Evolutionary conservation across 35 echinoderm and acorn worm species (phyloP).

Genomic region (Amphiura filiformis): DNA sequence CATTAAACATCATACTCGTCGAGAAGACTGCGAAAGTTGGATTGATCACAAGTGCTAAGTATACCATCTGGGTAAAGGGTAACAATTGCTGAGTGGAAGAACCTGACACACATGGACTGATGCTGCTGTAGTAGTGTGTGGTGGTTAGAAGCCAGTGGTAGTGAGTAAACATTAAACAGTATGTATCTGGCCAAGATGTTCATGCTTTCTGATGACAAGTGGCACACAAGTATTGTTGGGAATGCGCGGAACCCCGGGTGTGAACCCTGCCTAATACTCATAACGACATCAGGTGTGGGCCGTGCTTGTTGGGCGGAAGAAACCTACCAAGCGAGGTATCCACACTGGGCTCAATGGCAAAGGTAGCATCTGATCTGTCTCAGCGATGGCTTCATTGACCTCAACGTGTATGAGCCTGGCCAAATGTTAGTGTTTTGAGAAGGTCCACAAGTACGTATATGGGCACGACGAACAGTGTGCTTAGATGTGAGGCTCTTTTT

Average conservation of each 20-base stretch:
- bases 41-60: neutral
- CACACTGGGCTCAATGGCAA: conserved; percentile 25
- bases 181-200: conserved; percentile 19
- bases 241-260: too few species aligned
- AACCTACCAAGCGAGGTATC: neutral
- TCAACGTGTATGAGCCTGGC: conserved; percentile 32
- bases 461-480: conserved; percentile 28
- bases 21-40: conserved; percentile 5
- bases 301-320: neutral
- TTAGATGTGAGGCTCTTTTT: neutral
- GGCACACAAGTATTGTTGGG: neutral
- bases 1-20: conserved; percentile 14
- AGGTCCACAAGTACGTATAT: neutral
- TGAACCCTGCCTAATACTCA: conserved; percentile 26
- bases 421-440: neutral
- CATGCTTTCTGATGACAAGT: neutral
- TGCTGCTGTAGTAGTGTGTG: neutral
- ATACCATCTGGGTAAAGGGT: conserved; percentile 20
- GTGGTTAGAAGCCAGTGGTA: neutral
- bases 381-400: neutral
- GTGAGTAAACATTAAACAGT: neutral
- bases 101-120: neutral
- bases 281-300: neutral
- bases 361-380: neutral
- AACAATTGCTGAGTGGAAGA: neutral